Base-by-base conservation (phyloP, 2,888 invertebrate genomes). In the Phyllotreta cruciferae region DNA sequence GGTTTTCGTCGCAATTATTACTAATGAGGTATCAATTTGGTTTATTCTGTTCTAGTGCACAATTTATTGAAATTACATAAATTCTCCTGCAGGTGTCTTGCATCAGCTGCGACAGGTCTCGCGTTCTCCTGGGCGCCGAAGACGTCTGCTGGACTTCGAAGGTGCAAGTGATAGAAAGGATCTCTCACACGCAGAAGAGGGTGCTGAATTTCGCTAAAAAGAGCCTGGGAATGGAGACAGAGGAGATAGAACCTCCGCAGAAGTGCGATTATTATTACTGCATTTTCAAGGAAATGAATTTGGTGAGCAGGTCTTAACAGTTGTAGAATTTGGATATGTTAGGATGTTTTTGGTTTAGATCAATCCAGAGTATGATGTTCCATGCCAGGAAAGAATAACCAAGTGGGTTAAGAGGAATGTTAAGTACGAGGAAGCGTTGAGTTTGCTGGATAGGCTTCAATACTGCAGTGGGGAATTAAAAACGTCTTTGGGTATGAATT, bases 201-300 rank as follows among this genome's bases (percentile, higher is more conserved):
- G 69, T 78, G n/a, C 55, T 78, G 7, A 77, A 78, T 67, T 75
- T 77, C 63, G 78, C 77, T 1, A 77, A 74, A 63, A 75, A 74
- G 53, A 77, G 72, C 58, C 60, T 77, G 37, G 75, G 75, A 56
- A 67, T 74, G 35, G 71, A 68, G 37, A 62, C 66, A 7, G 72
- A 73, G 6, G 73, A 75, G 53, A 65, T 63, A 38, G 67, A 70
- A 52, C 66, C 71, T 58, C 74, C 74, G n/a, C 74, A 76, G 66
- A 76, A 75, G 67, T 74, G 74, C 47, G 68, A 74, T 13, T 74
- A 74, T 55, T 74, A 74, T 49, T 56, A 69, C 56, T 74, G 74
- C 55, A 70, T 74, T 24, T 71, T 74, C 50, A 44, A 58, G 9
- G 70, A 73, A 57, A 44, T 74, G 60, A 72, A 73, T 60, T 49